Percentiles rank a stretch among this genome's conserved stretches.
Evolutionary conservation across 2,113 vertebrate species (phyloP).

Genomic region (Chloropsis hardwickii): DNA sequence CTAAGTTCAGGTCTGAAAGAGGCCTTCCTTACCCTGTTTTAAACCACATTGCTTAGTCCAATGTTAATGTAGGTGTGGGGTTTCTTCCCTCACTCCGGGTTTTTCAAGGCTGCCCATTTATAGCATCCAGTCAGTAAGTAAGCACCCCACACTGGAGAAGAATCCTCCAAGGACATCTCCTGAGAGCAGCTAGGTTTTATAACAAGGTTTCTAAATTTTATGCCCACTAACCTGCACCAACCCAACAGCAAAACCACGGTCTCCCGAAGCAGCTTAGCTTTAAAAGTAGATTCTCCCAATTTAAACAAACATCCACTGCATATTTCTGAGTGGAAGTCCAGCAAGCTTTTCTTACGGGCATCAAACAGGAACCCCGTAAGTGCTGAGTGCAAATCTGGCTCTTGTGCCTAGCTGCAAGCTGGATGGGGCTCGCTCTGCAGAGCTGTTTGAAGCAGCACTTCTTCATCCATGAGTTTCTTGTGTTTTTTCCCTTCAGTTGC

Average conservation of each 20-base stretch:
- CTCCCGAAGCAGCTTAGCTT: not conserved
- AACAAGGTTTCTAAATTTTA: not conserved
- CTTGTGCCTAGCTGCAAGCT: not conserved
- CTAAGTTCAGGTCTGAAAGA: not conserved
- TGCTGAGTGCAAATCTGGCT: accelerated
- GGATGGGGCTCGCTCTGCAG: not conserved
- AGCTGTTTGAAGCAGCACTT: not conserved
- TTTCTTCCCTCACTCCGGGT: not conserved
- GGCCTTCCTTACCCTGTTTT: not conserved
- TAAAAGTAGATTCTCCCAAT: not conserved
- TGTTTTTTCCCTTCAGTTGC: not conserved
- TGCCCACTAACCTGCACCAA: not conserved
- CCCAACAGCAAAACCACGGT: not conserved
- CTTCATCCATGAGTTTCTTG: not conserved
- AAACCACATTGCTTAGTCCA: not conserved
- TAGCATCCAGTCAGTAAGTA: not conserved
- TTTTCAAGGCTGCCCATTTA: not conserved
- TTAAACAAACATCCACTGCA: not conserved
- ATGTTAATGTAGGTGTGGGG: not conserved
- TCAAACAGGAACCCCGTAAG: accelerated
- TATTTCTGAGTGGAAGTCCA: not conserved
- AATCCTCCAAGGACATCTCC: not conserved
- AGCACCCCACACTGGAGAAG: not conserved
- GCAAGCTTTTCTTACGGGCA: not conserved
- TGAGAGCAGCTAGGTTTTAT: not conserved